Evolutionary conservation across 2,888 invertebrate species (phyloP).

Genomic region (Arge pagana): DNA sequence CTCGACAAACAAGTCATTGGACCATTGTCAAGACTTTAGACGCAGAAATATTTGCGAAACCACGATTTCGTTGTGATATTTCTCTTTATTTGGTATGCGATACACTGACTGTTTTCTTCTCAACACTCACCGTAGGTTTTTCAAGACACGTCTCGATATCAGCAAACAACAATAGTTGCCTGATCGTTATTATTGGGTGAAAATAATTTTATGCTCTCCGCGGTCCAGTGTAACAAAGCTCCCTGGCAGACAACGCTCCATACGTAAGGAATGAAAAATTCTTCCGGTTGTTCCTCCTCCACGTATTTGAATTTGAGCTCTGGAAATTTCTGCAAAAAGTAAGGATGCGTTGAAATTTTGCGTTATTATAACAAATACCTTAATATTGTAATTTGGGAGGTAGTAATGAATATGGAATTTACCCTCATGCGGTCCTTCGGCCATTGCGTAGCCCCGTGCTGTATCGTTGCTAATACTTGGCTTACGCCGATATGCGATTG

Average conservation of each 20-base stretch:
- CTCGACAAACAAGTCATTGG: no score
- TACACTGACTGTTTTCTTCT: conserved; percentile 6
- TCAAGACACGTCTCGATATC: conserved; percentile 34
- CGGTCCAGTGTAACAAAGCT: conserved; percentile 54
- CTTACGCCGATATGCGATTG: conserved; percentile 74
- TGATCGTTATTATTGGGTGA: conserved; percentile 49
- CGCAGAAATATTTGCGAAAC: no score
- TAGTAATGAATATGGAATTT: conserved; percentile 30
- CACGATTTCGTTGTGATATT: conserved; percentile 8
- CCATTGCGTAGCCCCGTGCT: conserved; percentile 91
- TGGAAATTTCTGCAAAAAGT: conserved; percentile 86
- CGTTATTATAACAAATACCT: conserved; percentile 7
- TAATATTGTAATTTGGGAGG: not conserved
- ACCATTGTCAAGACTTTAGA: no score
- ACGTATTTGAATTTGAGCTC: conserved; percentile 99
- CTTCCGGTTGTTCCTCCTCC: conserved; percentile 97
- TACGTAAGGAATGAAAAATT: conserved; percentile 99
- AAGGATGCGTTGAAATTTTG: not conserved
- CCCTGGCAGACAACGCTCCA: conserved; percentile 84
- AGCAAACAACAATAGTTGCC: conserved; percentile 55
- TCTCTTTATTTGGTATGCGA: conserved; percentile 9
- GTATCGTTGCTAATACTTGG: conserved; percentile 86
- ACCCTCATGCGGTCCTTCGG: conserved; percentile 92
- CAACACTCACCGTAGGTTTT: conserved; percentile 1
- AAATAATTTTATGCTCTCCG: conserved; percentile 54